Base-by-base conservation (phyloP, 2,888 invertebrate species). In the Danaus chrysippus region DNA sequence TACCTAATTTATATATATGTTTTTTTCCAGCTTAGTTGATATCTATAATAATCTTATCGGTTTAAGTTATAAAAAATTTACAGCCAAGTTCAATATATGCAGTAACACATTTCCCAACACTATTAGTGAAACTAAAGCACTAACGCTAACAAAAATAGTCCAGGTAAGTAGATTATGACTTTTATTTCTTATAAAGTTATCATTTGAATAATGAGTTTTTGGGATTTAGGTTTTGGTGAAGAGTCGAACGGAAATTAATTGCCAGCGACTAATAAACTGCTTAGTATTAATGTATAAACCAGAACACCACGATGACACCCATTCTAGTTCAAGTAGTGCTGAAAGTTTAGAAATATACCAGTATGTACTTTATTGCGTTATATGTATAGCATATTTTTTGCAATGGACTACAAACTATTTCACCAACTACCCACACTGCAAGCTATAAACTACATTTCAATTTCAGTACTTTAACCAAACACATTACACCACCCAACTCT, bases 31-130 rank as follows among this genome's bases (percentile, higher is more conserved):
- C 74, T 84, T 95, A 71, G 92, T 94, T 3, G 91, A 91, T 59
- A 88, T 92, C 64, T 94, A 93, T 78, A 94, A 95, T 72, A 90
- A 92, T 63, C 84, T 93, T 53, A 81, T 94, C 56, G 90, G 92
- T 2, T 79, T 94, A 68, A 93, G 94, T 72, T 89, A 91, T 65
- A 93, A 93, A 69, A 89, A 88, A 44, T 91, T 93, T 61, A 88
- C 91, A 43, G 84, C 91, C 0, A 92, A 92, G 66, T 92, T 92
- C 69, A 93, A 92, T 70, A 87, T 95, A 42, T 95, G 95, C 77
- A 94, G 94, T 73, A 96, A 96, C 75, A 94, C 95, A 12, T 96
- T 94, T 75, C 95, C 96, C 0, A 92, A 92, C 61, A 88, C 95
- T 58, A 86, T 95, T 49, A 93, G 94, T 72, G 94, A 95, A 58